Evolutionary conservation across 2,113 vertebrate genomes (phyloP), one percentile per base, ranked within the genome.

Genomic region (Poeciliopsis turrubarensis): DNA sequence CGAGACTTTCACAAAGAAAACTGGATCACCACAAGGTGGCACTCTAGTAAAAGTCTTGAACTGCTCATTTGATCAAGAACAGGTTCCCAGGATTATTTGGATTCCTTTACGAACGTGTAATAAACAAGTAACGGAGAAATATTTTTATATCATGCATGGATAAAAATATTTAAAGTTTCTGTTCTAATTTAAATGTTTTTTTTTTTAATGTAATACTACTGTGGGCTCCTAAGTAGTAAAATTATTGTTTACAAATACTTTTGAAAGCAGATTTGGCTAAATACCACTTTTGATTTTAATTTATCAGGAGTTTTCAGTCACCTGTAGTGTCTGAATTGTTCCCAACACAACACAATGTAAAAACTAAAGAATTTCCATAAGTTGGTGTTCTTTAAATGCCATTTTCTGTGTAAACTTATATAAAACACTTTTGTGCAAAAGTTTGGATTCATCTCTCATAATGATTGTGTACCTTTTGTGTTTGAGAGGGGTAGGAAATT

Each of bases 21-120:
- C 5, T 44, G 6, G 27, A 27, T 61, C 72, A 30, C 87, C 93
- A 88, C 86, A 70, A 83, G 91, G 72, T 85, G 92, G 81, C 91
- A 34, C 75, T 87, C 68, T 88, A 85, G 68, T 78, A 73, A 79
- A 70, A 27, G 1, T 73, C 85, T 83, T 60, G 51, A 26, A 70
- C 69, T 26, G 47, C 68, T 62, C 47, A 29, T 10, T 37, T 63
- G 31, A 63, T 25, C 6, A 9, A 19, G 10, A 44, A 62, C 64
- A 15, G 13, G 27, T 80, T 66, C 15, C 34, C 31, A 15, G 3
- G 14, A 41, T 41, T 41, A 15, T 41, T 41, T 12, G 9, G 26
- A 70, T 14, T 51, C 7, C 12, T 0, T 25, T n/a, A 62, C 25
- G 66, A 17, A 19, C 7, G 17, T 60, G 71, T 39, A 17, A 63